These are phyloP conservation scores for Pteronura brasiliensis DNA, from an alignment of 2,113 vertebrate species.

Conservation along the genomic window DNA sequence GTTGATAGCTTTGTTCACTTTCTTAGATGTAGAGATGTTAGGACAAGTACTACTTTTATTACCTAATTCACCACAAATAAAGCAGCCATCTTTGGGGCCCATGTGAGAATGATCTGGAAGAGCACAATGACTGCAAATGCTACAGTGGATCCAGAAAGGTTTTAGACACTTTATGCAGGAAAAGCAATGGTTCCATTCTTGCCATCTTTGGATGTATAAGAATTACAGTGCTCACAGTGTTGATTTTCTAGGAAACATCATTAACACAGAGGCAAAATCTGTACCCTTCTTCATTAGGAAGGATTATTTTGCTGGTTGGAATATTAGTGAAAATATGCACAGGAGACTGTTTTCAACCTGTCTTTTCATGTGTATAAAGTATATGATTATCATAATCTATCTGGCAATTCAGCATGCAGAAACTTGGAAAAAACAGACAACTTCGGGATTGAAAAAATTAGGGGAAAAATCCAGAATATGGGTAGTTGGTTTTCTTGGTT, in stretches of 20 bases:
- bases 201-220: constrained; percentile 96
- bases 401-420: constrained; percentile 97
- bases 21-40: not conserved
- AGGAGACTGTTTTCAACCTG: constrained; percentile 93
- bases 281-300: constrained; percentile 94
- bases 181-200: constrained; percentile 93
- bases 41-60: constrained; percentile 92
- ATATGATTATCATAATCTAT: constrained; percentile 98
- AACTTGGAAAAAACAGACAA: constrained; percentile 90
- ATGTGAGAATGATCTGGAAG: constrained; percentile 87
- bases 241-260: constrained; percentile 91
- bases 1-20: constrained; percentile 71
- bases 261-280: constrained; percentile 92
- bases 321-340: constrained; percentile 96
- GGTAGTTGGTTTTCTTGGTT: constrained; percentile 84
- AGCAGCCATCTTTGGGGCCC: constrained; percentile 82
- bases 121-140: constrained; percentile 85
- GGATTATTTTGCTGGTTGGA: constrained; percentile 82
- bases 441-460: constrained; percentile 97
- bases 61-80: constrained; percentile 85
- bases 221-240: constrained; percentile 90
- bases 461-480: constrained; percentile 94
- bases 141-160: constrained; percentile 94
- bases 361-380: constrained; percentile 94
- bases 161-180: constrained; percentile 94